Conservation (phyloP, 2,113 vertebrate genomes). For the Hirundichthys speculiger region DNA sequence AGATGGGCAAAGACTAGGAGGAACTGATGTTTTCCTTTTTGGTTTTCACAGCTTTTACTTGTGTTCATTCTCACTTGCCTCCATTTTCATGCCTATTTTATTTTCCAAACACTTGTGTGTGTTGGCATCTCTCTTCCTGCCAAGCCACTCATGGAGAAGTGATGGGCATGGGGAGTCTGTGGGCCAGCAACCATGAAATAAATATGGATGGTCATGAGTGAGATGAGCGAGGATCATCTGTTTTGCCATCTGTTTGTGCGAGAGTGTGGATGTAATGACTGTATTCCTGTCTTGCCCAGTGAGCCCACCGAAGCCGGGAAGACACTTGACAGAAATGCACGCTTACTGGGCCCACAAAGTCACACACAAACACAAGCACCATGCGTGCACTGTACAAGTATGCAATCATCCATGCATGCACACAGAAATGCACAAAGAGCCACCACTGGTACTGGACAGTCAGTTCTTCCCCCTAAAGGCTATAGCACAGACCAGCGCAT, state of each 20-base stretch:
- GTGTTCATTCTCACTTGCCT: conserved; percentile 54
- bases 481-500: conserved; percentile 26
- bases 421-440: conserved; percentile 34
- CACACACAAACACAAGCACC: conserved; percentile 28
- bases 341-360: conserved; percentile 30
- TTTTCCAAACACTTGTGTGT: conserved; percentile 77
- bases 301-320: conserved; percentile 65
- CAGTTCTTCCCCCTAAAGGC: conserved; percentile 35
- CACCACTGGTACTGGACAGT: conserved; percentile 27
- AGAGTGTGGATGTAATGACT: conserved; percentile 76
- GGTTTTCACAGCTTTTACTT: conserved; percentile 57
- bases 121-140: conserved; percentile 64
- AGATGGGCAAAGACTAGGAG: conserved; percentile 59
- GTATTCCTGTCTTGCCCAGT: conserved; percentile 72
- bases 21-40: conserved; percentile 62
- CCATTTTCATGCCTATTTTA: conserved; percentile 72
- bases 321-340: conserved; percentile 53
- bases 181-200: conserved; percentile 84
- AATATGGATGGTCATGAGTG: conserved; percentile 84
- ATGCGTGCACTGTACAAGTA: neutral
- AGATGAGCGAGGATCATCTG: conserved; percentile 84
- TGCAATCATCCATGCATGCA: conserved; percentile 27
- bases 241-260: conserved; percentile 83
- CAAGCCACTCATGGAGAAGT: conserved; percentile 76
- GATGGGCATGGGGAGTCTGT: conserved; percentile 74